Conservation (phyloP, 2,113 vertebrate genomes). For the Sapajus apella region DNA sequence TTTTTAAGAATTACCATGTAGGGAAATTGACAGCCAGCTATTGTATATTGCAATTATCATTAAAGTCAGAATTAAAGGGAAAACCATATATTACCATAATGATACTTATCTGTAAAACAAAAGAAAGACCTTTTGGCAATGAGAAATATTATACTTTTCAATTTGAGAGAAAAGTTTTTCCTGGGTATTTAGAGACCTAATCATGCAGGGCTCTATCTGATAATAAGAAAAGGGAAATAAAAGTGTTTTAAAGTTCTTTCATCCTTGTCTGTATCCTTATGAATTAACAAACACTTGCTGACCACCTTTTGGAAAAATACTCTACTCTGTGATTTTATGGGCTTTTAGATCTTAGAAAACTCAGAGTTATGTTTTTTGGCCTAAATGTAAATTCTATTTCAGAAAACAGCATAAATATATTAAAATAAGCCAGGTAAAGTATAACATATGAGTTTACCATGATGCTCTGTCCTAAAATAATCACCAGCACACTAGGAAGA, state of each 20-base stretch:
- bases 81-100: background rate
- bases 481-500: background rate
- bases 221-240: background rate
- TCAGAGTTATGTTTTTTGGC: background rate
- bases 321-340: background rate
- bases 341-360: background rate
- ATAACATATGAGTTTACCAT: background rate
- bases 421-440: background rate
- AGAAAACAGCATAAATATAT: background rate
- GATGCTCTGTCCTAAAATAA: background rate
- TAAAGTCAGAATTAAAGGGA: slow-evolving; percentile 11
- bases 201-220: background rate
- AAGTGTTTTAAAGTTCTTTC: background rate
- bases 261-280: background rate
- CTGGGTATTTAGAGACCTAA: background rate
- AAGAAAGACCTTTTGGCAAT: background rate
- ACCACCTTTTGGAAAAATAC: background rate
- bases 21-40: background rate
- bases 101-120: background rate
- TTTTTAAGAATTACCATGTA: background rate
- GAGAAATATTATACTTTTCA: background rate
- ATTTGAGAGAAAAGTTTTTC: background rate
- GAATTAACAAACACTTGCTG: background rate
- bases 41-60: background rate
- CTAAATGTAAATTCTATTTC: background rate